A percentile compares a stretch with the other conserved stretches of the same genome.
These are phyloP conservation scores for Noctua janthina DNA, from an alignment of 2,888 invertebrate species.

Conservation along the genomic window DNA sequence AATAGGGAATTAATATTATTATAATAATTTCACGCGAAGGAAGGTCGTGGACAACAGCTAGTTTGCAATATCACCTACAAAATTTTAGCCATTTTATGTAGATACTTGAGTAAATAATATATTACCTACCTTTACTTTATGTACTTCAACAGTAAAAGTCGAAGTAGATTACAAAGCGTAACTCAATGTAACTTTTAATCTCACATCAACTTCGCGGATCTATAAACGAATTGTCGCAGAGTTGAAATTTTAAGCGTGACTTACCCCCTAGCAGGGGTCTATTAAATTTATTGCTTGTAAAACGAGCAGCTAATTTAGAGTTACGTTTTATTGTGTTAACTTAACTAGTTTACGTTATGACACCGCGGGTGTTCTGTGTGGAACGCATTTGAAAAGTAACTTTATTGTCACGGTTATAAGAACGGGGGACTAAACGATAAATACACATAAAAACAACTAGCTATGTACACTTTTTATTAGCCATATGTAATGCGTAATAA, in stretches of 20 bases:
- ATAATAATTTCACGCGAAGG: background rate
- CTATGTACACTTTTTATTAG: constrained; percentile 72
- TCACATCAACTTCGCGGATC: constrained; percentile 65
- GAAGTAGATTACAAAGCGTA: constrained; percentile 46
- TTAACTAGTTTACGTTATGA: constrained; percentile 84
- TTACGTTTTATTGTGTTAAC: constrained; percentile 89
- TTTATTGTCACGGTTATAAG: constrained; percentile 58
- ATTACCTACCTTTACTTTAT: background rate
- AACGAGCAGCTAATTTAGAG: constrained; percentile 89
- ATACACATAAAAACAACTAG: constrained; percentile 60
- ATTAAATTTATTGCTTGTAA: constrained; percentile 90
- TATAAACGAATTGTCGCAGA: constrained; percentile 84
- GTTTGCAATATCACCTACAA: background rate
- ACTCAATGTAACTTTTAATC: constrained; percentile 67
- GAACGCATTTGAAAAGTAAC: constrained; percentile 46
- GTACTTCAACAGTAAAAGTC: constrained; percentile 11
- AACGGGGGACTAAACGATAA: constrained; percentile 51
- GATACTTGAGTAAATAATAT: background rate
- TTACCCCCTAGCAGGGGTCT: constrained; percentile 80
- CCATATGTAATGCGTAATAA: constrained; percentile 77
- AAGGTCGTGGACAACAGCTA: background rate
- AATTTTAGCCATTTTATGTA: background rate
- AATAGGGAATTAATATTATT: background rate
- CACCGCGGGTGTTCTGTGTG: constrained; percentile 78
- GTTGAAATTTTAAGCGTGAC: constrained; percentile 84